Percentiles rank a stretch among this genome's conserved stretches.
Evolutionary conservation across 2,113 vertebrate species (phyloP).

Genomic region (Mungos mungo): DNA sequence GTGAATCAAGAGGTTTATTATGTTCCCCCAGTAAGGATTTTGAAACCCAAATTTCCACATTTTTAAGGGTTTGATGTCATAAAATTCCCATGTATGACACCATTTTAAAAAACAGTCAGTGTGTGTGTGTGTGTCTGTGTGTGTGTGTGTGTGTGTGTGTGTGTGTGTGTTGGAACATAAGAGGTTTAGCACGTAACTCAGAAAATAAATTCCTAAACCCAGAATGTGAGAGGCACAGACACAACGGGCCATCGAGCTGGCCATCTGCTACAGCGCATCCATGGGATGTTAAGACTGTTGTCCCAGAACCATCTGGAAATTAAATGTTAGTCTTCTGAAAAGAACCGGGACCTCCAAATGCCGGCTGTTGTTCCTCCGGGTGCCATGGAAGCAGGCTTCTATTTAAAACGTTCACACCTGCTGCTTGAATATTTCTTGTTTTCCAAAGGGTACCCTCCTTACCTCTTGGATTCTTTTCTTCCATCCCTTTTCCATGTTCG

Average conservation of each 20-base stretch:
- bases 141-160: not conserved
- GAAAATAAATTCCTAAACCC: not conserved
- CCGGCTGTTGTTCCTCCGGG: not conserved
- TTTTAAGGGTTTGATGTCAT: conserved; percentile 63
- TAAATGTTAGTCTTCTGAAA: conserved; percentile 13
- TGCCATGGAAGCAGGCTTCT: conserved; percentile 5
- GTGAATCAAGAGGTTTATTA: conserved; percentile 37
- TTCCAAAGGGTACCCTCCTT: not conserved
- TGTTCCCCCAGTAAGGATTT: conserved; percentile 33
- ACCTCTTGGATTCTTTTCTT: not conserved
- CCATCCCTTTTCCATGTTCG: not conserved
- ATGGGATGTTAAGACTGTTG: not conserved
- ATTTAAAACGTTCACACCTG: conserved; percentile 52
- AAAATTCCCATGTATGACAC: conserved; percentile 49
- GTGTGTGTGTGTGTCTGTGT: not conserved
- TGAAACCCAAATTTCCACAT: conserved; percentile 63
- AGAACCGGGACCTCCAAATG: not conserved
- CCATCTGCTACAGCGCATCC: not conserved
- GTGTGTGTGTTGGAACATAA: conserved; percentile 14
- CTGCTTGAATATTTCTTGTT: not conserved
- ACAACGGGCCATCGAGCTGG: not conserved
- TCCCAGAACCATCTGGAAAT: not conserved
- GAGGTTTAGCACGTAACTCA: not conserved
- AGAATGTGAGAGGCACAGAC: not conserved
- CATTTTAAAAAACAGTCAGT: conserved; percentile 46